Evolutionary conservation across 2,888 invertebrate genomes (phyloP).

Genomic region (Fragum whitleyi): DNA sequence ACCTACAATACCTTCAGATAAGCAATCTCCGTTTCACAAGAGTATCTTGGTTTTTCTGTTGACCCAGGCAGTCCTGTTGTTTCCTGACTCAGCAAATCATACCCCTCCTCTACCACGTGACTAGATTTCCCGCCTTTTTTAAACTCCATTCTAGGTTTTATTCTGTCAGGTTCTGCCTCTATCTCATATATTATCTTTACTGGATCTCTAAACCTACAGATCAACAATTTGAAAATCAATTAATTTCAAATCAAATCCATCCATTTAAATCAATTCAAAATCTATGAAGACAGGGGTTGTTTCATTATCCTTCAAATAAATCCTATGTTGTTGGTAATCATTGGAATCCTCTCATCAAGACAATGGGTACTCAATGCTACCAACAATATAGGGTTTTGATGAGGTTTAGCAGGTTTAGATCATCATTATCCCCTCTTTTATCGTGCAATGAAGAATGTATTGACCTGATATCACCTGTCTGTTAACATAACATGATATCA

Average conservation of each 20-base stretch:
- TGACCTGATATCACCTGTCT: too few species aligned
- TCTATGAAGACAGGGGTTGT: too few species aligned
- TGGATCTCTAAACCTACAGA: conserved; percentile 69
- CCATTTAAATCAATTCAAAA: not conserved
- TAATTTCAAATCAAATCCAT: not conserved
- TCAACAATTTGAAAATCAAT: not conserved
- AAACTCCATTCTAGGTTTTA: conserved; percentile 73
- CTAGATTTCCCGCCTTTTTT: conserved; percentile 44
- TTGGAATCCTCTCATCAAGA: not conserved
- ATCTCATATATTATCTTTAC: conserved; percentile 75
- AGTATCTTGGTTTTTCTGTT: conserved; percentile 27
- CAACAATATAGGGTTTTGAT: not conserved
- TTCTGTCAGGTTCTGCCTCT: conserved; percentile 76
- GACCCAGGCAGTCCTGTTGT: conserved; percentile 44
- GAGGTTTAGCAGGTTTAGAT: too few species aligned
- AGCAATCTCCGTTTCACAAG: conserved; percentile 68
- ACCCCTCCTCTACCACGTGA: conserved; percentile 48
- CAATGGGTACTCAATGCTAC: not conserved
- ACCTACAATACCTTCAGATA: conserved; percentile 76
- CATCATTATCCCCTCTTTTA: too few species aligned
- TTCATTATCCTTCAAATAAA: too few species aligned
- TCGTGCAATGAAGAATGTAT: too few species aligned
- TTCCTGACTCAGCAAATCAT: conserved; percentile 47
- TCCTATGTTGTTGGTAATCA: not conserved
- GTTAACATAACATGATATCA: too few species aligned